Base-by-base conservation (phyloP, 2,113 vertebrate genomes). In the Perognathus longimembris region DNA sequence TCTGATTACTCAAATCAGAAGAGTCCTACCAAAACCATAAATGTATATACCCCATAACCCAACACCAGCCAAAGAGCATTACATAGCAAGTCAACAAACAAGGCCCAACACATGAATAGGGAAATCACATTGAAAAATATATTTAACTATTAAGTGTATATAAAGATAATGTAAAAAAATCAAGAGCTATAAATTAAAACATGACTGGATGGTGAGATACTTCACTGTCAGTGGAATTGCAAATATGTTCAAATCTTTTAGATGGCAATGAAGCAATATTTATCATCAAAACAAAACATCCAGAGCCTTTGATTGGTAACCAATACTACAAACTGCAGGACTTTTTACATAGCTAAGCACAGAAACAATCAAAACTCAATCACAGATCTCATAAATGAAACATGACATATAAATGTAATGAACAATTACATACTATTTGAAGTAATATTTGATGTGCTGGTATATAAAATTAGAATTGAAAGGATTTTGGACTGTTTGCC, bases 91-190 rank as follows among this genome's bases (percentile, higher is more conserved):
- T 93, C 4, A 57, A 38, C 18, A 83, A 79, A 80, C 34, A 26
- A 70, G 38, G 34, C 26, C 57, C 85, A 92, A 38, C 45, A 83
- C 18, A 90, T n/a, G 3, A 92, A 79, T 15, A 85, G 15, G 34
- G 11, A 90, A 84, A 30, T 61, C 40, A 88, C 11, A 7, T 77
- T 54, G 50, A 78, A 69, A 78, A 84, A 90, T 75, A 86, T 18
- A 93, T 45, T 50, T 40, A 79, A 57, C n/a, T 64, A 79, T 15
- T 38, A 82, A 92, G 69, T n/a, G 74, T 45, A 91, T 57, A 36
- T 54, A 89, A 90, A 83, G 42, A 83, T 75, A 59, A 34, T 66
- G 3, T 92, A 92, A 90, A 91, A 90, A 91, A 90, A 75, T 59
- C 64, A 88, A 93, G 20, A 77, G n/a, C 14, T 64, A 57, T 73